phyloP scores from a whole-genome alignment of 2,888 invertebrate genomes.

The Drosophila paucipuncta region DNA sequence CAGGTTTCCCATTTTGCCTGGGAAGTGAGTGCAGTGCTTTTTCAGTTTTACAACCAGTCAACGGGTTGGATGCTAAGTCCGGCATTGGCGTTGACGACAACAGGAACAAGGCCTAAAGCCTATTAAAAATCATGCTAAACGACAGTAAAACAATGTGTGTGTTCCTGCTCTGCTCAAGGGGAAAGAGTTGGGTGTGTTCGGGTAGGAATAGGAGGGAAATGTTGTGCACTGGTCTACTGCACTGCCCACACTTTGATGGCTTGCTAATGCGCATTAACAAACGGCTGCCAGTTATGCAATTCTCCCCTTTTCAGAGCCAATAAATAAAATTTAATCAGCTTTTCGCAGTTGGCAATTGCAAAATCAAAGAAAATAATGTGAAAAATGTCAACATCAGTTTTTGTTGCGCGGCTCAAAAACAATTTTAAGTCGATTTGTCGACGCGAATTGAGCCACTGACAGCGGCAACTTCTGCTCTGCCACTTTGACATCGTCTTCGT shows the following conservation, averaged over 20 bases:
- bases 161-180: slow-evolving; percentile 20
- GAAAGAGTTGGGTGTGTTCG: not conserved
- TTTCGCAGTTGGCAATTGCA: slow-evolving; percentile 32
- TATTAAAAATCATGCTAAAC: slow-evolving; percentile 80
- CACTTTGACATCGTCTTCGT: not conserved
- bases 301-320: slow-evolving; percentile 34
- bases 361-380: slow-evolving; percentile 58
- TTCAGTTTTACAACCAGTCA: slow-evolving; percentile 54
- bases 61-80: slow-evolving; percentile 49
- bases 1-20: slow-evolving; percentile 37
- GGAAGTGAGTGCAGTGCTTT: slow-evolving; percentile 5
- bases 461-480: slow-evolving; percentile 14
- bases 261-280: slow-evolving; percentile 62
- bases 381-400: slow-evolving; percentile 49
- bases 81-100: slow-evolving; percentile 36
- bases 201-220: not conserved
- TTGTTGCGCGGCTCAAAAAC: slow-evolving; percentile 60
- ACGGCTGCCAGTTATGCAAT: slow-evolving; percentile 29
- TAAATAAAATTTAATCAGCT: slow-evolving; percentile 69
- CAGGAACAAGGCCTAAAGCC: slow-evolving; percentile 65
- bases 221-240: slow-evolving; percentile 50
- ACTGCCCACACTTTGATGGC: slow-evolving; percentile 33
- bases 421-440: slow-evolving; percentile 78
- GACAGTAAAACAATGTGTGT: slow-evolving; percentile 76
- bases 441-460: slow-evolving; percentile 39